Conservation (phyloP, 2,797 vertebrate species). For the Clarias pachynema region DNA sequence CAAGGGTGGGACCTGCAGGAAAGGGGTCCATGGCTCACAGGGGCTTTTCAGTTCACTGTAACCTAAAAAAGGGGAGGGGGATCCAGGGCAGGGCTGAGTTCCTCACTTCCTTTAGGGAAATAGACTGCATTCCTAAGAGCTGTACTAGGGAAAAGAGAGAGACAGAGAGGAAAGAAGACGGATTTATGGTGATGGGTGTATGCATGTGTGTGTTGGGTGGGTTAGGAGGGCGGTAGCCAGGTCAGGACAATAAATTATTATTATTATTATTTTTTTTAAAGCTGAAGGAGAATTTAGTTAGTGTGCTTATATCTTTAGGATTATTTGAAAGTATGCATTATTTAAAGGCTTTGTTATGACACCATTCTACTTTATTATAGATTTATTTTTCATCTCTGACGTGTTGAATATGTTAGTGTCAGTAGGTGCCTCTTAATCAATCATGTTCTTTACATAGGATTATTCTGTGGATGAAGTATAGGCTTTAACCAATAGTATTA, state of each 20-base stretch:
- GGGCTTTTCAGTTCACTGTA: constrained; percentile 61
- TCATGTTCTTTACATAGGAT: constrained; percentile 51
- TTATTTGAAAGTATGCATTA: not conserved
- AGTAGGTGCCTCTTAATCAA: constrained; percentile 44
- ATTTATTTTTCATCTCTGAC: constrained; percentile 46
- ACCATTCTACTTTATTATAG: not conserved
- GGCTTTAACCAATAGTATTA: constrained; percentile 48
- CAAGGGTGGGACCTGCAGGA: constrained; percentile 62
- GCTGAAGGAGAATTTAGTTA: not conserved
- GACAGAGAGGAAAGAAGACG: not conserved
- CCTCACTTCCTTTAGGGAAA: constrained; percentile 62
- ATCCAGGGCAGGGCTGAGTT: constrained; percentile 44
- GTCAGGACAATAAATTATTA: constrained; percentile 18
- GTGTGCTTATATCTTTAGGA: too few species aligned
- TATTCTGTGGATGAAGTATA: constrained; percentile 9
- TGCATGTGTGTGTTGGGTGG: not conserved
- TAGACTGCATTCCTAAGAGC: constrained; percentile 53
- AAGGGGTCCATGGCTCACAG: constrained; percentile 59
- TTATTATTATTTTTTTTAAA: too few species aligned
- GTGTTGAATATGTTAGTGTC: not conserved
- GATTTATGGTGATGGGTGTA: constrained; percentile 15
- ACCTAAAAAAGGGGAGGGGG: constrained; percentile 46
- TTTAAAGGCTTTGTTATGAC: constrained; percentile 40
- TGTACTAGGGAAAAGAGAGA: constrained; percentile 43
- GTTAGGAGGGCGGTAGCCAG: not conserved